Conservation (phyloP, 1,140 invertebrate genomes). For the Monochamus saltuarius region DNA sequence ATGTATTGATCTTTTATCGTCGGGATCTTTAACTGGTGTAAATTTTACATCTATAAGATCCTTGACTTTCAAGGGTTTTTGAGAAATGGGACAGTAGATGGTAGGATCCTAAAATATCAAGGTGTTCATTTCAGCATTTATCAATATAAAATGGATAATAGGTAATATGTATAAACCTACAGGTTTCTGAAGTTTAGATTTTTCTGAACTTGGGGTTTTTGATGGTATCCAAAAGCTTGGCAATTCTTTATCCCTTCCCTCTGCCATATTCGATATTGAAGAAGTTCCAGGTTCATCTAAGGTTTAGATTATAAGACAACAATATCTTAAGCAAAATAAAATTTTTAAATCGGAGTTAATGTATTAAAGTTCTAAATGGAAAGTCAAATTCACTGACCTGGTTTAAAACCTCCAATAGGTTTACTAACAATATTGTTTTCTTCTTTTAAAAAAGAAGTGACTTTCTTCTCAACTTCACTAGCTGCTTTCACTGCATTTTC, state of each 20-base stretch:
- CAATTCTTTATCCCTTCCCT: conserved; percentile 63
- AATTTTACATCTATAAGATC: conserved; percentile 95
- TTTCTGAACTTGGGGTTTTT: conserved; percentile 83
- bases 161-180: conserved; percentile 55
- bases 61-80: conserved; percentile 85
- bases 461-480: conserved; percentile 69
- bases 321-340: too few relatives aligned
- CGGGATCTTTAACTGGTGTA: conserved; percentile 82
- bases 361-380: too few relatives aligned
- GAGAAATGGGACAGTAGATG: conserved; percentile 93
- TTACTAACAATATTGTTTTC: conserved; percentile 71
- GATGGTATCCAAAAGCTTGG: conserved; percentile 98
- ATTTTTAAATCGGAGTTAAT: too few relatives aligned
- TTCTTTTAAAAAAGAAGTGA: conserved; percentile 75
- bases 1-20: conserved; percentile 79
- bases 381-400: conserved; percentile 48
- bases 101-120: conserved; percentile 66
- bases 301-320: neutral
- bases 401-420: conserved; percentile 53
- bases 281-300: conserved; percentile 36
- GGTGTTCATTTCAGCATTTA: conserved; percentile 12
- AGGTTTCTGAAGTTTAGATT: conserved; percentile 76
- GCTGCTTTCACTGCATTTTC: conserved; percentile 64
- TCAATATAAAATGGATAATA: neutral
- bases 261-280: conserved; percentile 78